Percentiles rank a stretch among this genome's conserved stretches.
Conservation (phyloP, 2,888 invertebrate genomes). For the Steromphala cineraria region DNA sequence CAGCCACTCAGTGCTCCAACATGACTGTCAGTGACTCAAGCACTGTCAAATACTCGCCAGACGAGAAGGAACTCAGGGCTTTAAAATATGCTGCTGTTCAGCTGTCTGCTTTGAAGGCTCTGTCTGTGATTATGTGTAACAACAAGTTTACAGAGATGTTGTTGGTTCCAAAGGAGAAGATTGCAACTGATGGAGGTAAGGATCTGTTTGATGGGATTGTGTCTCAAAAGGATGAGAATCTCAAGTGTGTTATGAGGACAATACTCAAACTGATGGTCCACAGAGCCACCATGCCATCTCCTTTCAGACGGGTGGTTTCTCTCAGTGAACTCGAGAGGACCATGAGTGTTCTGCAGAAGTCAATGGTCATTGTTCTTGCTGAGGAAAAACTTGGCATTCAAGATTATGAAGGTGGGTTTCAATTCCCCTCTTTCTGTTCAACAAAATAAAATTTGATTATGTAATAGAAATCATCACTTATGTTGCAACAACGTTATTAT, state of each 20-base stretch:
- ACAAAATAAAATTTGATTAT: too few species aligned
- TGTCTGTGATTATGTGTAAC: constrained; percentile 78
- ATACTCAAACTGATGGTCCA: constrained; percentile 72
- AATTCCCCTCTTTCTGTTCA: neutral
- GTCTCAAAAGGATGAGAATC: constrained; percentile 62
- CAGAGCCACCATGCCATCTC: constrained; percentile 66
- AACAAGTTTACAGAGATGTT: constrained; percentile 79
- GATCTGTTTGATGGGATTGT: constrained; percentile 58
- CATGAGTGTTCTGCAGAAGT: constrained; percentile 69
- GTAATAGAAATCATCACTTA: too few species aligned
- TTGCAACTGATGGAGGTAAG: constrained; percentile 48
- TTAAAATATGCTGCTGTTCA: constrained; percentile 78
- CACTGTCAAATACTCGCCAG: neutral
- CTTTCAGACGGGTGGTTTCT: constrained; percentile 67
- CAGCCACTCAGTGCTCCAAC: constrained; percentile 4
- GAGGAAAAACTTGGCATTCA: constrained; percentile 73
- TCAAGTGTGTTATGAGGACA: constrained; percentile 59
- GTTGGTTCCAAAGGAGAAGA: constrained; percentile 76
- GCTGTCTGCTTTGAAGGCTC: constrained; percentile 79
- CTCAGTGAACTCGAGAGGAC: constrained; percentile 73
- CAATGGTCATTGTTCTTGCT: constrained; percentile 71
- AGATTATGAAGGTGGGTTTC: constrained; percentile 66
- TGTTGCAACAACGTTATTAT: too few species aligned
- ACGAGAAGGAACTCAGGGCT: constrained; percentile 75
- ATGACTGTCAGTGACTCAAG: neutral